Base-by-base conservation (phyloP, 2,888 invertebrate genomes). In the Deladenus siricidicola region DNA sequence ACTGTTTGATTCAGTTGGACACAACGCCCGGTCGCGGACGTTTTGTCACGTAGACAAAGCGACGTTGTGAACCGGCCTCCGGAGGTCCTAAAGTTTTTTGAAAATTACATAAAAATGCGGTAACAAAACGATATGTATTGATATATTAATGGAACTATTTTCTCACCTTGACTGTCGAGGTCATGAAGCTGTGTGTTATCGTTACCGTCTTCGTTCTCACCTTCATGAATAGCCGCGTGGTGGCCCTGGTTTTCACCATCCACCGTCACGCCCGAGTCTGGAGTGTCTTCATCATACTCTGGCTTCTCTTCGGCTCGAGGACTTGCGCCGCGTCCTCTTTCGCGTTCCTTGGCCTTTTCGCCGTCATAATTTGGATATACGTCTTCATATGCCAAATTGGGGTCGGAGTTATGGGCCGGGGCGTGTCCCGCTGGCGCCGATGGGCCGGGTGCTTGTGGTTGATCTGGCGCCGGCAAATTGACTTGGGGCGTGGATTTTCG, bases 21-120 rank as follows among this genome's bases (percentile, higher is more conserved):
- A 26, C 50, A 14, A 50, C 24, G 14, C 30, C 53, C n/a, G 49
- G 55, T 8, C 67, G 45, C 14, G 67, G 67, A 19, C 67, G 49
- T 47, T 67, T 67, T 17, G 67, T 67, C 14, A 67, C 67, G 43
- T 65, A 67, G 21, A 67, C 62, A 39, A 69, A 65, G 14, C 67
- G 53, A 6, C 67, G 50, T 10, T 47, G 47, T 21, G 47, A 8
- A 6, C 6, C 47, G 47, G 8, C n/a, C 19, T 47, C 47, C 8
- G 21, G 8, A 8, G 47, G 6, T 47, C 26, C 47, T 23, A 47
- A 26, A 47, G 8, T 10, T 47, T 6, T n/a, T n/a, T n/a, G n/a
- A n/a, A n/a, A n/a, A n/a, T n/a, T n/a, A n/a, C n/a, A n/a, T n/a
- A n/a, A n/a, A n/a, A n/a, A n/a, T n/a, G n/a, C n/a, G n/a, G n/a